phyloP scores from a whole-genome alignment of 2,797 vertebrate species.

The Sebastes oblongus region DNA sequence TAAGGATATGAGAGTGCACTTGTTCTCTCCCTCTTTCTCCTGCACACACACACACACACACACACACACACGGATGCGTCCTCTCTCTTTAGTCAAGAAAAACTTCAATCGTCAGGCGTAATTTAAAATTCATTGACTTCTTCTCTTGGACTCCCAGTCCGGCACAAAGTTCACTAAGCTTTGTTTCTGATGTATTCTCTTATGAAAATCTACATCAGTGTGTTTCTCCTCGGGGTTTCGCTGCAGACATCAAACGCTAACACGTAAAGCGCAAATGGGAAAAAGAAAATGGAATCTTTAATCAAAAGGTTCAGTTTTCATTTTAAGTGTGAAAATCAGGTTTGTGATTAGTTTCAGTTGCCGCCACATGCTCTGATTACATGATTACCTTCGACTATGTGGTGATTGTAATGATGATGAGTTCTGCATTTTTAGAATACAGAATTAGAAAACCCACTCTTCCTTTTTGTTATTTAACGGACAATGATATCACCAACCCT shows the following conservation, averaged over 20 bases:
- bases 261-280: not conserved
- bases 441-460: not conserved
- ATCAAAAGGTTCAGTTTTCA: conserved; percentile 34
- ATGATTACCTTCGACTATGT: conserved; percentile 20
- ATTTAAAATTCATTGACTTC: conserved; percentile 56
- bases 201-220: not conserved
- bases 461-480: not conserved
- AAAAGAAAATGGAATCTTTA: not conserved
- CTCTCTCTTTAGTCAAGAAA: conserved; percentile 3
- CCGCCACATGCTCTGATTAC: conserved; percentile 36
- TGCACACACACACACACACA: not conserved
- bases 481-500: not conserved
- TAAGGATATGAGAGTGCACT: conserved; percentile 16
- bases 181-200: conserved; percentile 26
- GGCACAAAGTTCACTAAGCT: not conserved
- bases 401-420: conserved; percentile 41
- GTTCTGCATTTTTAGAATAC: conserved; percentile 4
- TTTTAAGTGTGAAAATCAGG: conserved; percentile 34
- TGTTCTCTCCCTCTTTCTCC: conserved; percentile 2
- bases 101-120: conserved; percentile 39
- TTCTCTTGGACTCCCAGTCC: conserved; percentile 9
- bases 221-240: not conserved
- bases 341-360: conserved; percentile 36
- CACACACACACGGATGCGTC: not conserved
- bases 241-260: conserved; percentile 7